These are phyloP conservation scores for Tromatobia lineatoria DNA, from an alignment of 2,888 invertebrate genomes.

Conservation along the genomic window DNA sequence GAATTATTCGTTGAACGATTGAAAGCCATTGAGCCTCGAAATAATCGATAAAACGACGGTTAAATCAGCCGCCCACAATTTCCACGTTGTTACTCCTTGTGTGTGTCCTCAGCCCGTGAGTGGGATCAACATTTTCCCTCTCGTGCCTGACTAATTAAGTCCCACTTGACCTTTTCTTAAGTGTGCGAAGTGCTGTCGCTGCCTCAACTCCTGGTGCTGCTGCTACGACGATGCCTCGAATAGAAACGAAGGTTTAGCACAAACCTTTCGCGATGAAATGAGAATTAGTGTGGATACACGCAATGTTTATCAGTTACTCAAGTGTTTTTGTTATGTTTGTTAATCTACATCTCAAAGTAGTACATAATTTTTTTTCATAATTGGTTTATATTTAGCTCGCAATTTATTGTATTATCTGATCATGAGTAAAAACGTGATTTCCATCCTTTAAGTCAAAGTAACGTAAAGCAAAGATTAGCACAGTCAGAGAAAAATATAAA, in stretches of 20 bases:
- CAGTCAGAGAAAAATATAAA: too few relatives aligned
- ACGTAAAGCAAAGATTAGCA: too few relatives aligned
- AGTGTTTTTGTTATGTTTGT: conserved; percentile 11
- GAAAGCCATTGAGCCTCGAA: conserved; percentile 49
- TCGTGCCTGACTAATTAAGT: conserved; percentile 68
- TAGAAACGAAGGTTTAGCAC: conserved; percentile 24
- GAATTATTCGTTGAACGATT: conserved; percentile 48
- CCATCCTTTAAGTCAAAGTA: too few relatives aligned
- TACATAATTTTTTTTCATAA: too few relatives aligned
- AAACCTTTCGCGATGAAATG: conserved; percentile 35
- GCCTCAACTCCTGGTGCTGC: conserved; percentile 9
- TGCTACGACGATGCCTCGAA: conserved; percentile 15
- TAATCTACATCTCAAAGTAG: background rate
- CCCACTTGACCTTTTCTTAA: conserved; percentile 67
- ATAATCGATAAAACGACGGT: conserved; percentile 58
- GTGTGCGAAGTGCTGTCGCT: conserved; percentile 39
- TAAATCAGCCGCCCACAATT: conserved; percentile 36
- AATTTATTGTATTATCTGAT: too few relatives aligned
- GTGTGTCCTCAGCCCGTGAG: conserved; percentile 50
- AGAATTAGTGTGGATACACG: background rate
- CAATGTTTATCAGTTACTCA: background rate
- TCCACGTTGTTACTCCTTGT: conserved; percentile 59
- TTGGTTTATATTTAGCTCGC: too few relatives aligned
- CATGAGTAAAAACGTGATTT: too few relatives aligned
- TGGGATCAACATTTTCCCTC: conserved; percentile 68